Evolutionary conservation across 1,140 invertebrate species (phyloP), one percentile per base, ranked within the genome.

Genomic region (Magallana angulata): DNA sequence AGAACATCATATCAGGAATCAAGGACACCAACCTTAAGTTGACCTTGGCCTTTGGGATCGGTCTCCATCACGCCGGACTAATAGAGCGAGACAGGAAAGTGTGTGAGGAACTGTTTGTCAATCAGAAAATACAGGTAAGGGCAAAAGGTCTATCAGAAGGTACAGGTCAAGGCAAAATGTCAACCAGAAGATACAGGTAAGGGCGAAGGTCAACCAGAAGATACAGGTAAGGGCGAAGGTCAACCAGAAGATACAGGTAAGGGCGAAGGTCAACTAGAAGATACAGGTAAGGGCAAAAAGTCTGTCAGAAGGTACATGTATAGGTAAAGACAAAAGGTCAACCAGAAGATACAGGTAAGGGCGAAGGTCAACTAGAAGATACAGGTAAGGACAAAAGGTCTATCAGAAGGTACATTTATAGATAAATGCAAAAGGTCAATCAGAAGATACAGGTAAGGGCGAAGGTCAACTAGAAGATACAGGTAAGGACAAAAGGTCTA

Each of bases 31-130:
- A 99, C 95, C 96, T 99, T 7, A 98, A 99, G 94, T 96, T 99
- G 62, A 98, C 98, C 0, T 95, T 99, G 16, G 97, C 98, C 0
- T 99, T 99, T 96, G 99, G 99, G 16, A 99, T 99, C 92, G 99
- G 99, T 12, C 97, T 99, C 87, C 99, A 99, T 96, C 99, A 99
- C 95, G 99, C 99, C 30, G 99, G 97, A 87, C 94, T 99, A 59
- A 97, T 98, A 91, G 98, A 99, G 85, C 96, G 96, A 91, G 99
- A 99, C 95, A 96, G 98, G 82, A 97, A 96, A 93, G 97, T 97
- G 58, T 98, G 99, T 0, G 99, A 99, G 94, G 97, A 99, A 94
- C 95, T 99, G 7, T 99, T 99, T 95, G 97, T 99, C 5, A 98
- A 99, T 95, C 97, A 98, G 91, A 99, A 99, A 94, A 99, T 99